Percentiles rank a stretch among this genome's conserved stretches.
These are phyloP conservation scores for Hydrozoanthus tunicans DNA, from an alignment of 64 coral and sea anemone species.

Conservation along the genomic window DNA sequence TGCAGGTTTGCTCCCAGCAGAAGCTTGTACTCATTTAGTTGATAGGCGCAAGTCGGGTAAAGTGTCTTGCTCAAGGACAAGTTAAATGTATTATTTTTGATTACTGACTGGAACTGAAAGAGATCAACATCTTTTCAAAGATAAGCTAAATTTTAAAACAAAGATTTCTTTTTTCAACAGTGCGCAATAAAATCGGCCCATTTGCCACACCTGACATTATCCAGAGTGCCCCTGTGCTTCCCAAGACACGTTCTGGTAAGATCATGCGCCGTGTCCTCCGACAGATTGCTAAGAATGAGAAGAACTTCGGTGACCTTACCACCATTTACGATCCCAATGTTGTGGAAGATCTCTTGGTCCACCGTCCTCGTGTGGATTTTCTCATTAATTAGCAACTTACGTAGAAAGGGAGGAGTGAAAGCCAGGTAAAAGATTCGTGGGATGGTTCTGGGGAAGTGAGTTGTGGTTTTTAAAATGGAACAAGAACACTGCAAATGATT, in stretches of 20 bases:
- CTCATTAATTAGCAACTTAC: constrained; percentile 29
- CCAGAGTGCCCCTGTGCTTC: constrained; percentile 88
- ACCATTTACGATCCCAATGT: constrained; percentile 90
- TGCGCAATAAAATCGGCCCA: constrained; percentile 92
- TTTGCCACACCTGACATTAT: constrained; percentile 93
- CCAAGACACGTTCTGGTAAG: constrained; percentile 98
- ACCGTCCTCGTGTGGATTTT: constrained; percentile 80
- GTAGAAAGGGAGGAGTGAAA: neutral
- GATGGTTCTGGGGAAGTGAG: too few relatives aligned
- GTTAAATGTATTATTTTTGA: too few relatives aligned
- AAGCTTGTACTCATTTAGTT: too few relatives aligned
- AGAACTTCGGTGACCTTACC: constrained; percentile 76
- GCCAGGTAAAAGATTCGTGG: too few relatives aligned
- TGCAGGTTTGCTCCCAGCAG: too few relatives aligned
- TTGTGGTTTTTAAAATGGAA: too few relatives aligned
- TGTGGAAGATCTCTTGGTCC: constrained; percentile 73
- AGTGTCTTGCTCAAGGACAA: too few relatives aligned
- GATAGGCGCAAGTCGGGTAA: too few relatives aligned
- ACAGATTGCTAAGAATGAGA: constrained; percentile 86
- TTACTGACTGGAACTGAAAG: neutral
- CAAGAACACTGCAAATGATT: too few relatives aligned
- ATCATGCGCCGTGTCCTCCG: constrained; percentile 96
- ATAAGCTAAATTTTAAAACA: neutral
- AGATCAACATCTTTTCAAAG: neutral
- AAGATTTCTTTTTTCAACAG: constrained; percentile 36